Conservation (phyloP, 2,113 vertebrate genomes). For the Phylloscopus whistleri region DNA sequence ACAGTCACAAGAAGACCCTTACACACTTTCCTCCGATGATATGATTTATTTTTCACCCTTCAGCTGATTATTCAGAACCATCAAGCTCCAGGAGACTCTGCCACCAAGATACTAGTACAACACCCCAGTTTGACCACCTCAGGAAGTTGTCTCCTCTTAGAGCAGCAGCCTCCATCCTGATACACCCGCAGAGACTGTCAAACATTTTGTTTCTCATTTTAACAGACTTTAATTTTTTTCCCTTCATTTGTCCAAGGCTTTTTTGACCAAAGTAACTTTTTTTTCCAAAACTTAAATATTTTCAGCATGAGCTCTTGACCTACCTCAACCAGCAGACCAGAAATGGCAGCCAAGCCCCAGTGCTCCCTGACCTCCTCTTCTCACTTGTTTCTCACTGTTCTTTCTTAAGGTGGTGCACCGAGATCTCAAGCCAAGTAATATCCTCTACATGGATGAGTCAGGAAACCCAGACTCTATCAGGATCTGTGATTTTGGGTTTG, state of each 20-base stretch:
- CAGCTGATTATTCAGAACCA: background rate
- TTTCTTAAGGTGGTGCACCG: conserved; percentile 89
- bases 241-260: background rate
- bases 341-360: background rate
- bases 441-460: conserved; percentile 90
- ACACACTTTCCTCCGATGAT: background rate
- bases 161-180: background rate
- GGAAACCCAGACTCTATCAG: conserved; percentile 89
- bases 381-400: background rate
- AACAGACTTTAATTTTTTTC: background rate
- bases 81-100: background rate
- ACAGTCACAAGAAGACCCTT: background rate
- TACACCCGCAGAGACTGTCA: background rate
- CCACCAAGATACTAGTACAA: background rate
- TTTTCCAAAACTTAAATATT: background rate
- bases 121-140: background rate
- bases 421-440: conserved; percentile 94
- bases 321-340: background rate
- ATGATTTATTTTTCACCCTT: background rate
- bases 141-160: background rate
- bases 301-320: background rate
- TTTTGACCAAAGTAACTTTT: background rate
- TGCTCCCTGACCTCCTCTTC: background rate
- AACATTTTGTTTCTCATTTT: background rate
- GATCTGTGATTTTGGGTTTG: conserved; percentile 92